Evolutionary conservation across 2,113 vertebrate genomes (phyloP), one percentile per base, ranked within the genome.

Genomic region (Entomyzon cyanotis): DNA sequence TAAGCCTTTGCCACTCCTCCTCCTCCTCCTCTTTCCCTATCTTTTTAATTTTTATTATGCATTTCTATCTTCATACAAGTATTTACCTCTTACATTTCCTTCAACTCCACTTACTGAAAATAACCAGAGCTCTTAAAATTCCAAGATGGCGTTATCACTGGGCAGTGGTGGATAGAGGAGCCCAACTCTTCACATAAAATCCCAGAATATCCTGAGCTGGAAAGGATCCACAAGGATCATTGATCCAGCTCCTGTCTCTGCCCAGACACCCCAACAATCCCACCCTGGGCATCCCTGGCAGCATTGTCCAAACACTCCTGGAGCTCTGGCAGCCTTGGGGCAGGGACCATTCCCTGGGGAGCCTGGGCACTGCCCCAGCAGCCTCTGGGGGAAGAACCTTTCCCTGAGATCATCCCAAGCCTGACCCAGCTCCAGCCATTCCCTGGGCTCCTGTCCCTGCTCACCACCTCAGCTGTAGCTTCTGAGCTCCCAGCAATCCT

Each of bases 201-300:
- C 56, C 12, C 5, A 4, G 31, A 55, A 56, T 13, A 49, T 28
- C 25, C 55, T 55, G 30, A 69, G 31, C 0, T 19, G 55, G 21
- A 1, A 62, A 0, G 11, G 41, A 31, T 0, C 14, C 9, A 0
- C 30, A 62, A 5, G 47, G 70, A 55, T 7, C 8, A 27, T 10
- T 3, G 7, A 0, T 0, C 0, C 63, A 53, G 4, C 10, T 7
- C 50, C 53, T 37, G 20, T 1, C 16, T 28, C 46, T 82, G 78
- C 62, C 0, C 39, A 68, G 23, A 7, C 39, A 15, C 68, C 60
- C 53, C 69, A 82, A 39, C 19, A 60, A 21, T 0, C 28, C 77
- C 77, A 16, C 37, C 68, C 77, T 67, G 69, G 9, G 52, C 71
- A 68, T 1, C 46, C 77, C 69, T 52, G 59, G 2, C 2, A 81